Percentiles rank a stretch among this genome's conserved stretches.
These are phyloP conservation scores for Neolamprologus hecqui DNA, from an alignment of 2,113 vertebrate species.

Conservation along the genomic window DNA sequence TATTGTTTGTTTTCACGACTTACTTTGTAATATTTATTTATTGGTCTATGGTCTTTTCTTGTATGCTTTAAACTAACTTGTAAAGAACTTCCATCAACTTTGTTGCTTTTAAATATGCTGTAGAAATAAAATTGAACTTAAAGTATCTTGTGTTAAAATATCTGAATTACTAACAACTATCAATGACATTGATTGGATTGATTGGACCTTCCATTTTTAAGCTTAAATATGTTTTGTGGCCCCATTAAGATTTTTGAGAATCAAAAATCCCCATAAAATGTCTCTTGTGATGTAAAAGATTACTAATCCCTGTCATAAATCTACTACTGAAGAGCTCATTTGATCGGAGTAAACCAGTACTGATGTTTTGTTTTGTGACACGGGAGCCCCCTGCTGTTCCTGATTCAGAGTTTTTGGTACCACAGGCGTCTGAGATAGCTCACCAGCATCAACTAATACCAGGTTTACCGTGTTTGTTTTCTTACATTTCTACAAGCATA, in stretches of 20 bases:
- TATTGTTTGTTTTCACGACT: neutral
- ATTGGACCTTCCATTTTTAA: neutral
- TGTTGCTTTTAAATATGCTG: neutral
- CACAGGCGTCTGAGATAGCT: neutral
- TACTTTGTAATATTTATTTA: neutral
- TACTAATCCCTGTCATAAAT: neutral
- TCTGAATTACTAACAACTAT: neutral
- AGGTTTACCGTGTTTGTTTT: neutral
- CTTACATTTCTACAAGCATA: neutral
- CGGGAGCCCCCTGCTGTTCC: neutral
- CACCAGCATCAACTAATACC: neutral
- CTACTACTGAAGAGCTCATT: neutral
- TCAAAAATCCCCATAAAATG: neutral
- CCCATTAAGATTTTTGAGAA: neutral
- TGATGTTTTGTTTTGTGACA: neutral
- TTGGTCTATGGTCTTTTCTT: neutral
- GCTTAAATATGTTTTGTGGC: neutral
- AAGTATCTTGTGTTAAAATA: neutral
- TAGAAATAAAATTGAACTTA: neutral
- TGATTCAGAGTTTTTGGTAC: neutral
- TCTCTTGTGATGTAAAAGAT: neutral
- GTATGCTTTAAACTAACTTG: neutral
- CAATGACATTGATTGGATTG: neutral
- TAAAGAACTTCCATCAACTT: neutral
- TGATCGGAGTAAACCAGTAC: neutral